Percentiles rank a stretch among this genome's conserved stretches.
phyloP scores from a whole-genome alignment of 2,888 invertebrate genomes.

The Oasisia sp. region DNA sequence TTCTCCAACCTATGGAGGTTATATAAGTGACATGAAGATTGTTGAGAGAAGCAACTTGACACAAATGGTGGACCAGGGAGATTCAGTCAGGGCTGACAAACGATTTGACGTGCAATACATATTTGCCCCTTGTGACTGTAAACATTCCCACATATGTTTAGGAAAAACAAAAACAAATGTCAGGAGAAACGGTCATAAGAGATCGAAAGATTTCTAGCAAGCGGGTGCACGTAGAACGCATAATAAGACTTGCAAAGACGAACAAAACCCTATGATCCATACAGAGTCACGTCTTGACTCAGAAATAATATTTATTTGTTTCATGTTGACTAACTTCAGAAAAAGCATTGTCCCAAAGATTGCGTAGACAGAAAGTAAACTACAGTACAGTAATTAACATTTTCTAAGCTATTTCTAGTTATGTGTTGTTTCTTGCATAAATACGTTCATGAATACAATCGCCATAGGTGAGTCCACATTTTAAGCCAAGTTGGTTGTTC shows the following conservation, averaged over 20 bases:
- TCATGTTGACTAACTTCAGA: not conserved
- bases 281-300: not conserved
- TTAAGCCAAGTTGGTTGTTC: too few species aligned
- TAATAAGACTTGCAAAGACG: too few species aligned
- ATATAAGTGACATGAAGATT: conserved; percentile 39
- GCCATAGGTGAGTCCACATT: too few species aligned
- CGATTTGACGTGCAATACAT: not conserved
- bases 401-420: too few species aligned
- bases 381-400: too few species aligned
- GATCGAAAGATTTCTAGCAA: conserved; percentile 39
- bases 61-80: too few species aligned
- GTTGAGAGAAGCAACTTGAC: conserved; percentile 13
- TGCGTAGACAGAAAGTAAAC: not conserved
- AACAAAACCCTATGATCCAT: not conserved
- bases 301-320: not conserved
- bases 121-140: not conserved
- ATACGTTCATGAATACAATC: too few species aligned
- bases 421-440: too few species aligned
- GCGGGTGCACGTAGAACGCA: not conserved
- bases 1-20: conserved; percentile 45
- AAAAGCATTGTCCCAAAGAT: not conserved
- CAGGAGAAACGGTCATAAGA: conserved; percentile 36
- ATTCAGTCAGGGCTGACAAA: conserved; percentile 19
- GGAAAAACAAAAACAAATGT: conserved; percentile 43
- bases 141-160: not conserved